phyloP scores from a whole-genome alignment of 64 coral and sea anemone species.

The Montipora foliosa region DNA sequence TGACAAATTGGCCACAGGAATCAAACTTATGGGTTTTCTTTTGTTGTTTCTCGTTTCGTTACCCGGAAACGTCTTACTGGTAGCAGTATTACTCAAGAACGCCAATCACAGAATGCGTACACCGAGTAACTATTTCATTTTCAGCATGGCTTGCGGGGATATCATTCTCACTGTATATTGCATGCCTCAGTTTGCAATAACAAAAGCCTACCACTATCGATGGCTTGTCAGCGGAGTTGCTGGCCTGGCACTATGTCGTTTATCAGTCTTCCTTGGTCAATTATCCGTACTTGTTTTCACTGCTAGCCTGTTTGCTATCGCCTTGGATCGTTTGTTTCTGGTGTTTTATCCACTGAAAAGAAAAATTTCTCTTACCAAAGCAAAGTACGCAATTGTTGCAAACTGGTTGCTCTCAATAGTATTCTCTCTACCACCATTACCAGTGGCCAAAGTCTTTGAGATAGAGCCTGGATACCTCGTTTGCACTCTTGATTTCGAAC shows the following conservation, averaged over 20 bases:
- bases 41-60: neutral
- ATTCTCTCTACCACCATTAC: no score
- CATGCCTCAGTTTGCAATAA: neutral
- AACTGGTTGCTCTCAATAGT: no score
- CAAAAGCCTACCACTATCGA: neutral
- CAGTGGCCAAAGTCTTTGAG: no score
- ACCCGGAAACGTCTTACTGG: conserved; percentile 16
- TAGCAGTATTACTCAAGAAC: conserved; percentile 62
- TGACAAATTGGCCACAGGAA: neutral
- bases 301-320: no score
- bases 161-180: neutral
- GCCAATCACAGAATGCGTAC: conserved; percentile 62
- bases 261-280: conserved; percentile 6
- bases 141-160: conserved; percentile 50
- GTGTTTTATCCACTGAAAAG: no score
- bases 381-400: no score
- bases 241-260: conserved; percentile 23
- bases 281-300: neutral
- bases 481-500: no score
- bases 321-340: no score
- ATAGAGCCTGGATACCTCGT: no score
- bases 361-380: no score
- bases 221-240: conserved; percentile 37
- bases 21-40: neutral
- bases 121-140: conserved; percentile 58